Percentiles rank a stretch among this genome's conserved stretches.
Evolutionary conservation across 2,113 vertebrate species (phyloP).

Genomic region (Labeo catla): DNA sequence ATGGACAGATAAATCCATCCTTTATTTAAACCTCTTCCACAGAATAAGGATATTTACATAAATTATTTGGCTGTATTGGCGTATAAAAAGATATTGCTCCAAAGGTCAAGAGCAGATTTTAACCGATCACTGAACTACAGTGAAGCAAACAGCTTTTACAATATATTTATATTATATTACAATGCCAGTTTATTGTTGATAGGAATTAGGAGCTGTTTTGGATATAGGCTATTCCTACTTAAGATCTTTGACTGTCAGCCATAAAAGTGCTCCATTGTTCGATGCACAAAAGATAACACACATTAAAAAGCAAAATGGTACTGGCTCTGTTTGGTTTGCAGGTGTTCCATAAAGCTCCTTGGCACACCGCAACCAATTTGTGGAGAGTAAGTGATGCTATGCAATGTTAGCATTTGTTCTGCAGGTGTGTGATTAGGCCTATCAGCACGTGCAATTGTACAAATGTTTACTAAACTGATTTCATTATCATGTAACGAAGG

Average conservation of each 20-base stretch:
- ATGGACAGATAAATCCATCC: slow-evolving; percentile 13
- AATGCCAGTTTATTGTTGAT: background rate
- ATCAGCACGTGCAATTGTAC: background rate
- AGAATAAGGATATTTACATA: background rate
- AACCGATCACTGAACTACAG: background rate
- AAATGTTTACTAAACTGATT: background rate
- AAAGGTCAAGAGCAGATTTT: slow-evolving; percentile 21
- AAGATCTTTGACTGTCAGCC: background rate
- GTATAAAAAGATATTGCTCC: background rate
- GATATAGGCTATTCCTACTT: background rate
- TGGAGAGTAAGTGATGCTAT: background rate
- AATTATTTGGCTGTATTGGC: background rate
- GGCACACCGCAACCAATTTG: background rate
- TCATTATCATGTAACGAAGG: background rate
- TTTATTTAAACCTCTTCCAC: background rate
- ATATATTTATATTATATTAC: background rate
- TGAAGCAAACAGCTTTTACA: background rate
- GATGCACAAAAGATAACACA: background rate
- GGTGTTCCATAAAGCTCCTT: background rate
- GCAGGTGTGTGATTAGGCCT: background rate
- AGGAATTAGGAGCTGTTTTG: background rate
- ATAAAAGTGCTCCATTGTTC: background rate
- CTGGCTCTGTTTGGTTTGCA: background rate
- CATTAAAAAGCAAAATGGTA: background rate
- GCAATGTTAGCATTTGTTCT: background rate